These are phyloP conservation scores for Agelastica alni DNA, from an alignment of 2,888 invertebrate species.

Conservation along the genomic window DNA sequence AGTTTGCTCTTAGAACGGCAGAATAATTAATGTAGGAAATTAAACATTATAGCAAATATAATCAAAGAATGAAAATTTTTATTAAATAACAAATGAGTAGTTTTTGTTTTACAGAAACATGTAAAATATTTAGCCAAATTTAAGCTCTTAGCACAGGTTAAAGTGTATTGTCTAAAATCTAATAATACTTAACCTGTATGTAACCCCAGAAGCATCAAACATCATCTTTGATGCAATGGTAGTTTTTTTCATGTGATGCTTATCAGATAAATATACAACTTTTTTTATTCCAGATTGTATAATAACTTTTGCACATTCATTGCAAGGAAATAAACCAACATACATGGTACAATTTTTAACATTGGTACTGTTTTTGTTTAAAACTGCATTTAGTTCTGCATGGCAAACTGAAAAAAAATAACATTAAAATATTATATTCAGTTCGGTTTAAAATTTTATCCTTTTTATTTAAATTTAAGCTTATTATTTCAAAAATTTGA, in stretches of 20 bases:
- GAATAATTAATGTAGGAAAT: too few relatives aligned
- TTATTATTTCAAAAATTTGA: too few relatives aligned
- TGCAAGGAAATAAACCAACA: conserved; percentile 92
- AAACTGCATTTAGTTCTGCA: conserved; percentile 95
- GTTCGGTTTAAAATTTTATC: too few relatives aligned
- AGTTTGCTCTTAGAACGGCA: too few relatives aligned
- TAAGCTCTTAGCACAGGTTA: too few relatives aligned
- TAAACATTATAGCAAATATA: too few relatives aligned
- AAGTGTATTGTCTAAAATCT: too few relatives aligned
- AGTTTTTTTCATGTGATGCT: conserved; percentile 68
- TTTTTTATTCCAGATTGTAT: conserved; percentile 89
- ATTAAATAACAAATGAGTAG: too few relatives aligned
- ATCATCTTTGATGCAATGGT: conserved; percentile 80
- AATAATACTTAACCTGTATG: conserved; percentile 64
- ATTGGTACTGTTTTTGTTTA: conserved; percentile 84
- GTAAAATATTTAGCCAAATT: too few relatives aligned
- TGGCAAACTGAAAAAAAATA: conserved; percentile 79
- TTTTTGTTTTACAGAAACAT: too few relatives aligned
- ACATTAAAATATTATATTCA: background rate
- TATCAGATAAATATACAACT: conserved; percentile 82
- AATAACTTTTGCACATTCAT: conserved; percentile 96
- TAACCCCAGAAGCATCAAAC: conserved; percentile 78
- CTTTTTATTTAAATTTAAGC: too few relatives aligned
- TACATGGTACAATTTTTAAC: conserved; percentile 83
- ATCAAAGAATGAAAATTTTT: too few relatives aligned